Percentiles rank a stretch among this genome's conserved stretches.
Conservation (phyloP, 2,113 vertebrate species). For the Alaudala cheleensis region DNA sequence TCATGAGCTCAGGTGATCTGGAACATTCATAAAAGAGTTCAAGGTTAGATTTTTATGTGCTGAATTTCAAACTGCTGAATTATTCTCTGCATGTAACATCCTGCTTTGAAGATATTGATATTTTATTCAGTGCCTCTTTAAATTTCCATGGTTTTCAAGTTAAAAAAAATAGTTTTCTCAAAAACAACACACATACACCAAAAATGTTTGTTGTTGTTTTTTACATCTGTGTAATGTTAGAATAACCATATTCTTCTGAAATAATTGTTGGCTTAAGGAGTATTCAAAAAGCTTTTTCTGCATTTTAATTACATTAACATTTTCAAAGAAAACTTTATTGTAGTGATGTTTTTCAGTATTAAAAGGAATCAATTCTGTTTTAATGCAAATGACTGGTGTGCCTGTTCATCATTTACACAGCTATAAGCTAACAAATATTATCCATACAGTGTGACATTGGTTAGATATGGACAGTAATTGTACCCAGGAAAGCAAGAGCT, state of each 20-base stretch:
- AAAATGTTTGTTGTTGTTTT: not conserved
- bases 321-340: not conserved
- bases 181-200: not conserved
- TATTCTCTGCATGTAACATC: not conserved
- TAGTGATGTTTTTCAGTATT: not conserved
- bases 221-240: not conserved
- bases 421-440: not conserved
- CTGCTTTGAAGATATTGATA: not conserved
- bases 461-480: not conserved
- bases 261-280: not conserved
- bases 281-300: not conserved
- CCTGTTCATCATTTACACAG: not conserved
- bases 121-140: not conserved
- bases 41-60: not conserved
- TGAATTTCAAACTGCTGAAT: not conserved
- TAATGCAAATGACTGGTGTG: not conserved
- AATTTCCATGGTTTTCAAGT: not conserved
- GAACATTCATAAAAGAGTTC: not conserved
- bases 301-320: not conserved
- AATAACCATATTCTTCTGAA: not conserved
- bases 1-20: not conserved
- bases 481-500: not conserved
- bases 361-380: not conserved
- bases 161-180: not conserved
- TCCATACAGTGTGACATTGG: not conserved